These are phyloP conservation scores for Anthoscopus minutus DNA, from an alignment of 2,113 vertebrate species.

Conservation along the genomic window DNA sequence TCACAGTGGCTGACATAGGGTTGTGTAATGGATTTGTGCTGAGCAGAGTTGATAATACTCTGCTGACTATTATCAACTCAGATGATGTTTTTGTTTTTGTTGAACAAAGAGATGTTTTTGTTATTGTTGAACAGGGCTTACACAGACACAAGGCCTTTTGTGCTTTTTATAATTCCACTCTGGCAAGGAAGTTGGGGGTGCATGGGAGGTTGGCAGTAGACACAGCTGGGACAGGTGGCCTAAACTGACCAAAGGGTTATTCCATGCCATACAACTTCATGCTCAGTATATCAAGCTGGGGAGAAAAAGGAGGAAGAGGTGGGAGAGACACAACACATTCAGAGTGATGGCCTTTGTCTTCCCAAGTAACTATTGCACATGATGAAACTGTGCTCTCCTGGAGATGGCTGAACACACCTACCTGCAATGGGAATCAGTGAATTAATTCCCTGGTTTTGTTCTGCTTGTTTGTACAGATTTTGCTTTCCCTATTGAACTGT, in stretches of 20 bases:
- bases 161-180: neutral
- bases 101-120: neutral
- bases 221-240: neutral
- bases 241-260: neutral
- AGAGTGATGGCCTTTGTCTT: neutral
- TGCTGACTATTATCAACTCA: too few species aligned
- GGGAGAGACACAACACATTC: neutral
- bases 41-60: neutral
- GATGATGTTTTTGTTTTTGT: neutral
- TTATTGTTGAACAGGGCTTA: neutral
- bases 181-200: neutral
- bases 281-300: neutral
- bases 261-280: neutral
- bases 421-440: neutral
- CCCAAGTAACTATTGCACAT: neutral
- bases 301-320: neutral
- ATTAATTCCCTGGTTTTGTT: neutral
- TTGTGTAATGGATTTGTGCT: neutral
- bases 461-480: neutral
- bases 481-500: neutral
- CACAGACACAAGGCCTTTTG: neutral
- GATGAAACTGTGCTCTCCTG: neutral
- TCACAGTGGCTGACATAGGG: neutral
- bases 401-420: neutral
- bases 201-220: neutral